Evolutionary conservation across 2,113 vertebrate species (phyloP).

Genomic region (Chrysochloris asiatica): DNA sequence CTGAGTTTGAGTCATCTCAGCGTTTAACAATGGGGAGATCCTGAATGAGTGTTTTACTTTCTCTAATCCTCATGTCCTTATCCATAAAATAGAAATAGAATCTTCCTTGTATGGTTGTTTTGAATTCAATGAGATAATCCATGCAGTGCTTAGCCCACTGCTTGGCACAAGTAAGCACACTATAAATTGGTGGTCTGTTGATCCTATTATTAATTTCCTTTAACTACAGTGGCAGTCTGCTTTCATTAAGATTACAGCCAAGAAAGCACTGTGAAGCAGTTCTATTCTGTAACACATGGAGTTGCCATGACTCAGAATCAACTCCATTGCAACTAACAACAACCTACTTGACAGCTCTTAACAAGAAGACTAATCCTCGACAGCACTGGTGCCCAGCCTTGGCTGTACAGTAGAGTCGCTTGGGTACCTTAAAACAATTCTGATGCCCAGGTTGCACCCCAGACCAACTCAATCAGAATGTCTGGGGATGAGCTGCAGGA

Average conservation of each 20-base stretch:
- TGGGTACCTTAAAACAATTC: not conserved
- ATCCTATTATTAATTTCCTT: no score
- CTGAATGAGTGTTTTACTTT: not conserved
- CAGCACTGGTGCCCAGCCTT: not conserved
- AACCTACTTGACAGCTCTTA: not conserved
- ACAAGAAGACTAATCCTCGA: not conserved
- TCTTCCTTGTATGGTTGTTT: not conserved
- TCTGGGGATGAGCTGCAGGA: not conserved
- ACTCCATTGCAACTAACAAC: not conserved
- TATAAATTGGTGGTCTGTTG: not conserved
- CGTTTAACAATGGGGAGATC: not conserved
- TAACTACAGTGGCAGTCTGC: not conserved
- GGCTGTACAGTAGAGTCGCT: not conserved
- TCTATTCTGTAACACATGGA: not conserved
- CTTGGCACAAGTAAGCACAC: not conserved
- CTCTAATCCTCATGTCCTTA: constrained; percentile 26
- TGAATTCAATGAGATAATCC: constrained; percentile 15
- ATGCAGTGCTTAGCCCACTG: not conserved
- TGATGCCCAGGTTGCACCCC: not conserved
- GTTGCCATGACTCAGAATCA: not conserved
- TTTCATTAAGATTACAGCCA: not conserved
- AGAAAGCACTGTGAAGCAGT: not conserved
- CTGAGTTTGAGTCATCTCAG: not conserved
- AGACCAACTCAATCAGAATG: not conserved
- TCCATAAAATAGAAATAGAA: constrained; percentile 27